Conservation (phyloP, 1,140 invertebrate species). For the Drosophila sp. region DNA sequence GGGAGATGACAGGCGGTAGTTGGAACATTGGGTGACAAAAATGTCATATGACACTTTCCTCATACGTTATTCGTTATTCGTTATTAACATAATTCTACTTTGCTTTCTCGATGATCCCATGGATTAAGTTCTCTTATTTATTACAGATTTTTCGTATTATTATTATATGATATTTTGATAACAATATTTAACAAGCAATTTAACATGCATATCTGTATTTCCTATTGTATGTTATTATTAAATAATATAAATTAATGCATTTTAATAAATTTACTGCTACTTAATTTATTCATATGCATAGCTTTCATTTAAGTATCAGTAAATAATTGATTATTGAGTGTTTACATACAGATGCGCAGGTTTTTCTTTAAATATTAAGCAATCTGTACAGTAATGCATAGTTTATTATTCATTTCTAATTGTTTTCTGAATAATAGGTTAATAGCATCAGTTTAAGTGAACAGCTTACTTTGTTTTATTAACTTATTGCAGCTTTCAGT, state of each 20-base stretch:
- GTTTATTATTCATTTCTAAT: too few relatives aligned
- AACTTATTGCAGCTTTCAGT: not conserved
- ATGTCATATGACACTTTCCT: slow-evolving; percentile 33
- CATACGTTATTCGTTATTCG: slow-evolving; percentile 22
- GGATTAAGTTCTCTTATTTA: slow-evolving; percentile 23
- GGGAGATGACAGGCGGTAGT: not conserved
- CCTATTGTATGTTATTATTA: not conserved
- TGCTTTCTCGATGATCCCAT: slow-evolving; percentile 22
- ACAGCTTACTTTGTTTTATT: not conserved
- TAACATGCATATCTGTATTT: not conserved
- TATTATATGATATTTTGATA: slow-evolving; percentile 14
- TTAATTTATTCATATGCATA: too few relatives aligned
- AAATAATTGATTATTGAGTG: too few relatives aligned
- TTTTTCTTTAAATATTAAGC: too few relatives aligned
- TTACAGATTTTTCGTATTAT: slow-evolving; percentile 19
- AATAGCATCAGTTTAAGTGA: too few relatives aligned
- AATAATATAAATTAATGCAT: not conserved
- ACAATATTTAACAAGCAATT: slow-evolving; percentile 6
- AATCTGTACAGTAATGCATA: too few relatives aligned
- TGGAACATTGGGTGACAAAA: slow-evolving; percentile 28
- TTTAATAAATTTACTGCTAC: too few relatives aligned
- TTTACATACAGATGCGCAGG: too few relatives aligned
- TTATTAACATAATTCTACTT: slow-evolving; percentile 38
- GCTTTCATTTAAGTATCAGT: too few relatives aligned
- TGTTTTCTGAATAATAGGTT: too few relatives aligned